Evolutionary conservation across 2,888 invertebrate species (phyloP), one percentile per base, ranked within the genome.

Genomic region (Lithodes maja): DNA sequence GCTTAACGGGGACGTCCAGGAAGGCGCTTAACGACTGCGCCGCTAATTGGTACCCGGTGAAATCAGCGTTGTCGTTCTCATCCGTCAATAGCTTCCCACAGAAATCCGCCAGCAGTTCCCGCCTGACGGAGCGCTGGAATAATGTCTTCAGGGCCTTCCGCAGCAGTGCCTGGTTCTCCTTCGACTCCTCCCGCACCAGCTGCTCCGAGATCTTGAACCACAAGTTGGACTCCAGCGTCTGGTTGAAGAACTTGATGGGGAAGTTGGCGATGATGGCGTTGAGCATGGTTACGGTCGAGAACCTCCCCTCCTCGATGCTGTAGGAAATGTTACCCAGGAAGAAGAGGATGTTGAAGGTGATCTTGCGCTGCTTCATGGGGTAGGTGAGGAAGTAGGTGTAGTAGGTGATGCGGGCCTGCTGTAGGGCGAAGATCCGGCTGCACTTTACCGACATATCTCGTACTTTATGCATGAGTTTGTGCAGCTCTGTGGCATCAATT

Each of bases 381-480:
- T 91, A 90, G 49, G 88, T 90, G 52, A 87, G 79, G 7, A 91
- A 33, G 69, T 91, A 91, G 49, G 89, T 83, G 54, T 90, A 82
- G 78, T 83, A 90, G 5, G 90, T 86, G 55, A 81, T 69, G 9
- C 90, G 84, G 50, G 86, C 87, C 54, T 91, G 90, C 54, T 90
- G 83, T 3, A 90, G 77, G 2, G 89, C 87, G 55, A 79, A 77
- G 12, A 54, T n/a, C 7, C 85, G 69, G 12, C 68, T 69, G 61
- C 82, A 71, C 9, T 85, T 86, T 15, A 91, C 81, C 54, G 88
- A 85, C 93, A 94, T 92, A 69, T 90, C 92, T 89, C 93, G 93
- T 85, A 94, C 90, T 1, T 92, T 92, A 71, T 92, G 91, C 92
- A 93, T 93, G 93, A 90, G 77, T 49, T 54, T 49, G 50, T 89